A percentile compares a stretch with the other conserved stretches of the same genome.
These are phyloP conservation scores for Andrena praecox DNA, from an alignment of 2,888 invertebrate genomes.

Conservation along the genomic window DNA sequence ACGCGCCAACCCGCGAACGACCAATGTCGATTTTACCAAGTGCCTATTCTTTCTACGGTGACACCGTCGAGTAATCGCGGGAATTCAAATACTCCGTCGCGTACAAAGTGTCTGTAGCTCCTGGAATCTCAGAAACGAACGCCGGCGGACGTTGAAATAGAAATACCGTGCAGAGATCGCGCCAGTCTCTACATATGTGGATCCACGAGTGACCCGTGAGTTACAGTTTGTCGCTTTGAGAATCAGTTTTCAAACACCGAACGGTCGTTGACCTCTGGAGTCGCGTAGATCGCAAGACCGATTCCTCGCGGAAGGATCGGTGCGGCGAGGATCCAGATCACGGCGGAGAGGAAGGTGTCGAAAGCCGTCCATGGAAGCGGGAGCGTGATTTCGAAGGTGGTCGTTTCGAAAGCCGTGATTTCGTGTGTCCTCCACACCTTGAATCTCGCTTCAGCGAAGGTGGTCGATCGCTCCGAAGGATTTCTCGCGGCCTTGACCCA, in stretches of 20 bases:
- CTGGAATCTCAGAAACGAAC: no score
- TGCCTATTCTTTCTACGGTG: neutral
- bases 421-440: constrained; percentile 26
- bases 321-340: neutral
- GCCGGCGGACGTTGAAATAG: no score
- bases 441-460: constrained; percentile 37
- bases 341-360: no score
- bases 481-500: constrained; percentile 61
- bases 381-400: constrained; percentile 7
- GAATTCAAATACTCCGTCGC: neutral
- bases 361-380: neutral
- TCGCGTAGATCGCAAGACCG: neutral
- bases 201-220: no score
- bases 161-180: no score
- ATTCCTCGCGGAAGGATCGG: neutral
- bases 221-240: neutral
- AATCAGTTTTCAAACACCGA: neutral
- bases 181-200: no score
- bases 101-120: neutral
- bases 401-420: constrained; percentile 51
- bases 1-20: neutral
- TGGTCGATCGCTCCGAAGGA: constrained; percentile 60
- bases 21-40: neutral
- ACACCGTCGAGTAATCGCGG: neutral
- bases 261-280: constrained; percentile 10